These are phyloP conservation scores for Cephus runcator DNA, from an alignment of 2,888 invertebrate species.

Conservation along the genomic window DNA sequence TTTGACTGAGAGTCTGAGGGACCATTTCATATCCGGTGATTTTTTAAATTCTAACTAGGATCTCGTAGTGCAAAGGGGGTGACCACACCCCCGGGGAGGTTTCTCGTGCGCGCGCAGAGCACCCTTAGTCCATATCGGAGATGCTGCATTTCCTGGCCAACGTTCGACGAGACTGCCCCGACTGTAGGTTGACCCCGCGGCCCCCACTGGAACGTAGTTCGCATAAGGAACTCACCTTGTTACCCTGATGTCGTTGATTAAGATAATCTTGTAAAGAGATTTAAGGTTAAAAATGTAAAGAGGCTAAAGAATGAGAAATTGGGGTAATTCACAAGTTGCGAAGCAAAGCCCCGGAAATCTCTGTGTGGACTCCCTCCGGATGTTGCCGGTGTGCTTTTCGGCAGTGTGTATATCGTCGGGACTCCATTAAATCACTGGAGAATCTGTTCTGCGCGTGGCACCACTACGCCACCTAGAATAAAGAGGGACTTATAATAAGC, in stretches of 20 bases:
- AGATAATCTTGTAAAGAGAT: background rate
- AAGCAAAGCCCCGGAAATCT: background rate
- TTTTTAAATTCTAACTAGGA: conserved; percentile 14
- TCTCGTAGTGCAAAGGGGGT: conserved; percentile 30
- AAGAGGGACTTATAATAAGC: conserved; percentile 65
- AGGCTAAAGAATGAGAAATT: background rate
- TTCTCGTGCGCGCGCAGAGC: conserved; percentile 51
- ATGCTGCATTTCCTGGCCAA: conserved; percentile 22
- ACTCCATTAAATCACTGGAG: conserved; percentile 63
- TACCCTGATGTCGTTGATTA: background rate
- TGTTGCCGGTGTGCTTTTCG: conserved; percentile 14
- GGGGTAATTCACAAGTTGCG: background rate
- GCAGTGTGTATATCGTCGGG: conserved; percentile 42
- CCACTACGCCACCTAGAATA: conserved; percentile 54
- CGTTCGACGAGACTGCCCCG: conserved; percentile 20
- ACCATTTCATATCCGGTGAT: background rate
- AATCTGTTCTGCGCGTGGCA: conserved; percentile 59
- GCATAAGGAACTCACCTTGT: background rate
- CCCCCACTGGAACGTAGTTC: background rate
- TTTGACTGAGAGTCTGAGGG: background rate
- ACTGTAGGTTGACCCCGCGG: background rate
- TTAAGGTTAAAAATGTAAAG: background rate
- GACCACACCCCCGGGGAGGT: conserved; percentile 53
- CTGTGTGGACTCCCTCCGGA: conserved; percentile 2
- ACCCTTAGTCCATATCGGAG: conserved; percentile 23